phyloP scores from a whole-genome alignment of 1,140 invertebrate species.

The Panulirus ornatus region DNA sequence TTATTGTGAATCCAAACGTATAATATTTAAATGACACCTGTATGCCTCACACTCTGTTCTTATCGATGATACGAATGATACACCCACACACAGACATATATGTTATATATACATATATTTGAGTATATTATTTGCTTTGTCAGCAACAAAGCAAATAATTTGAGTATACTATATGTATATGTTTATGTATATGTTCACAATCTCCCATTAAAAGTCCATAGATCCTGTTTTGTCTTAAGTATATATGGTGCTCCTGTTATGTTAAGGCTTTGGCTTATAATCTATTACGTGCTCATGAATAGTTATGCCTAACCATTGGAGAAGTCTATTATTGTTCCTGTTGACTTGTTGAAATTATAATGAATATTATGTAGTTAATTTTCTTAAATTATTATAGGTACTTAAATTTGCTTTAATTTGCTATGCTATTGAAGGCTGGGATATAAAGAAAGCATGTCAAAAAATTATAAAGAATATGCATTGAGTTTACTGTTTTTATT shows the following conservation, averaged over 20 bases:
- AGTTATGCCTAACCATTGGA: conserved; percentile 65
- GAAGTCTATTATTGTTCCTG: conserved; percentile 59
- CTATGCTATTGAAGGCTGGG: conserved; percentile 45
- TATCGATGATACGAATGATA: neutral
- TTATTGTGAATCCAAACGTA: neutral
- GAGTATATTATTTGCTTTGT: too few relatives aligned
- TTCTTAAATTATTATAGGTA: conserved; percentile 59
- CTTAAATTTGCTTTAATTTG: conserved; percentile 57
- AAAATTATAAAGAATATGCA: neutral
- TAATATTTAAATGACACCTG: neutral
- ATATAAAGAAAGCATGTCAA: conserved; percentile 37
- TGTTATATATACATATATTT: too few relatives aligned
- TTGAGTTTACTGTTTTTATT: conserved; percentile 11
- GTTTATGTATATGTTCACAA: too few relatives aligned
- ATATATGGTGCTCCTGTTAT: conserved; percentile 59
- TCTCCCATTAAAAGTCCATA: neutral
- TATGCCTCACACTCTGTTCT: neutral
- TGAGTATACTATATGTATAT: too few relatives aligned
- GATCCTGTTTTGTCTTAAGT: conserved; percentile 18
- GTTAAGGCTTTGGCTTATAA: conserved; percentile 64
- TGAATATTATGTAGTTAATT: conserved; percentile 40
- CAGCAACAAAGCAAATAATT: too few relatives aligned
- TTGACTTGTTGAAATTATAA: conserved; percentile 63
- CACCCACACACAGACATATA: too few relatives aligned
- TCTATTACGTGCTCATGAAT: conserved; percentile 45